Base-by-base conservation (phyloP, 2,888 invertebrate genomes). In the Dysmachus trigonus region DNA sequence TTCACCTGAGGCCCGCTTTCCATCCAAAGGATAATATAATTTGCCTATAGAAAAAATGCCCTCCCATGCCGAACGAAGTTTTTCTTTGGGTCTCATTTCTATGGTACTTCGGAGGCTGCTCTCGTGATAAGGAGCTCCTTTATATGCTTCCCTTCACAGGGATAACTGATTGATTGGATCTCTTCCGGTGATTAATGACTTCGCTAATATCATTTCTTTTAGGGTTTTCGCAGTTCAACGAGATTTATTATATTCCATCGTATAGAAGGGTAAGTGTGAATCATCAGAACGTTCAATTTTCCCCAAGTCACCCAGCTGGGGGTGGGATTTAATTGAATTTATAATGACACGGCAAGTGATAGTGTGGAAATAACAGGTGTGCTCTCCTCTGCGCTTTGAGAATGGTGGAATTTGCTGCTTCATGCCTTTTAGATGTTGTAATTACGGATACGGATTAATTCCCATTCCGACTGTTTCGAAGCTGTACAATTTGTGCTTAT, bases 121-220 rank as follows among this genome's bases (percentile, higher is more conserved):
- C 82, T 27, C 38, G 35, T 31, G 62, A 31, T 82, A 22, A 82
- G 62, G 35, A 82, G 62, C 82, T 82, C 82, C 47, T 82, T 82
- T 62, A 35, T 53, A 33, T 71, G 53, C 22, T 62, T 62, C 38
- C 71, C 82, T 71, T 31, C 35, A 33, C 30, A 71, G 62, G 62
- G 31, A 71, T 82, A 82, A 82, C 84, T 87, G 87, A 87, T 87
- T 87, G 87, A 87, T 87, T 87, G 86, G 73, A 84, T 86, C 87
- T 84, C 86, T 83, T 87, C 71, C 76, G 76, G 86, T 87, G 87
- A 87, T 87, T 86, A 87, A 87, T 87, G 87, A 84, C 71, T 86
- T 87, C 77, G 22, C 77, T 86, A 87, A 87, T 86, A 86, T 83
- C 84, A 71, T 87, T 84, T 83, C 83, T 83, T 79, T 71, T 71